Evolutionary conservation across 2,888 invertebrate species (phyloP).

Genomic region (Cataglyphis cursor): DNA sequence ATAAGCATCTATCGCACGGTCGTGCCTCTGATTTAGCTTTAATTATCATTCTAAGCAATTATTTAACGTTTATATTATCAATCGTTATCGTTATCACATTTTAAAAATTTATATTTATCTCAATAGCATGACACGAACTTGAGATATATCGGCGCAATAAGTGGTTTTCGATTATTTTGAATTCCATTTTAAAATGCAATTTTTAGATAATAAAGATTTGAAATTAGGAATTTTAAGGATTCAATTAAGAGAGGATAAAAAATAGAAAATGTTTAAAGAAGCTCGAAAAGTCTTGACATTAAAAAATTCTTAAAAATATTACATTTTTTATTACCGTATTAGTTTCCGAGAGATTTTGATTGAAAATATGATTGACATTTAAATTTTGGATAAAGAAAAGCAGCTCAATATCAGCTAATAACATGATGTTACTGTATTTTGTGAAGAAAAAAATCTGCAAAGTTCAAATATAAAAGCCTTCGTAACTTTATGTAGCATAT

Average conservation of each 20-base stretch:
- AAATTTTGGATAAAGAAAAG: no score
- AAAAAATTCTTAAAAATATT: background rate
- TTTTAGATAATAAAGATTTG: background rate
- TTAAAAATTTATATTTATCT: conserved; percentile 83
- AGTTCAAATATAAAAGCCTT: background rate
- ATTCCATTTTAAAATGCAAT: background rate
- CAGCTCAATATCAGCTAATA: no score
- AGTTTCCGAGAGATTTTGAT: no score
- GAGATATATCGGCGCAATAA: conserved; percentile 67
- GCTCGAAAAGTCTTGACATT: background rate
- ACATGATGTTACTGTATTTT: no score
- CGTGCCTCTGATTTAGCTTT: background rate
- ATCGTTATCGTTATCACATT: conserved; percentile 58
- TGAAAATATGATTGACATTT: no score
- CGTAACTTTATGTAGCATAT: background rate
- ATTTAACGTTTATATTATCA: conserved; percentile 21
- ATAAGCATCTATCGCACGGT: conserved; percentile 2
- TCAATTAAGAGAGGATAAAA: background rate
- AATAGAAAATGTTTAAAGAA: background rate
- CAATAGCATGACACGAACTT: conserved; percentile 52
- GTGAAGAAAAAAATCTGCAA: background rate
- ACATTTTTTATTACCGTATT: no score
- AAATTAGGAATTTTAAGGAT: background rate
- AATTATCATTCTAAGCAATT: background rate
- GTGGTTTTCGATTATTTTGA: conserved; percentile 22